Conservation (phyloP, 2,797 vertebrate species). For the Mormyrops boulengeri region DNA sequence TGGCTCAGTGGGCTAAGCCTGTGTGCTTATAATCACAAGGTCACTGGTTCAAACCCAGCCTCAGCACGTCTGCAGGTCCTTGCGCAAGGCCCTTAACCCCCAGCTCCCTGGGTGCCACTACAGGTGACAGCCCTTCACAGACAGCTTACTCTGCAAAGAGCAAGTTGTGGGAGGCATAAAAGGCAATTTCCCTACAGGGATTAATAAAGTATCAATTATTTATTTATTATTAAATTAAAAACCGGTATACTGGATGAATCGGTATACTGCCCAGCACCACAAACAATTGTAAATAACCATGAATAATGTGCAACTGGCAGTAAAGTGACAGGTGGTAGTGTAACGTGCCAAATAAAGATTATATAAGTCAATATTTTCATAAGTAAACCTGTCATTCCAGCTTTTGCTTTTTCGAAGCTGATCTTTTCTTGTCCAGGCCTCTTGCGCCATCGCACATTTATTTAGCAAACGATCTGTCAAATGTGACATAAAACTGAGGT, state of each 20-base stretch:
- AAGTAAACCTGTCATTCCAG: neutral
- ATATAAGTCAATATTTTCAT: neutral
- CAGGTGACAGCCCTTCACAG: too few relatives aligned
- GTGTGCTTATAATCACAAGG: too few relatives aligned
- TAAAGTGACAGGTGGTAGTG: neutral
- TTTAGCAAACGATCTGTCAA: neutral
- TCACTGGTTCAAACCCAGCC: too few relatives aligned
- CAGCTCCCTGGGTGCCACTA: too few relatives aligned
- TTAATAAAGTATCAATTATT: too few relatives aligned
- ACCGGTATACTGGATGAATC: neutral
- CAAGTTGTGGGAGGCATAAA: too few relatives aligned
- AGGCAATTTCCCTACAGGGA: too few relatives aligned
- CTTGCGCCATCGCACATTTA: neutral
- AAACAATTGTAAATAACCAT: neutral
- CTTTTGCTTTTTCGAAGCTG: neutral
- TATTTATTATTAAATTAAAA: neutral
- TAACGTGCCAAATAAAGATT: neutral
- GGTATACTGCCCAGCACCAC: neutral
- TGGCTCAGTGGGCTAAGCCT: too few relatives aligned
- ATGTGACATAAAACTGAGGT: neutral
- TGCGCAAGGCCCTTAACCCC: too few relatives aligned
- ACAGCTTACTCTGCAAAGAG: too few relatives aligned
- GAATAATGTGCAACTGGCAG: neutral
- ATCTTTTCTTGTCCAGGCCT: neutral
- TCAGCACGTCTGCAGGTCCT: too few relatives aligned